phyloP scores from a whole-genome alignment of 2,797 vertebrate species.

The Eremophila alpestris region DNA sequence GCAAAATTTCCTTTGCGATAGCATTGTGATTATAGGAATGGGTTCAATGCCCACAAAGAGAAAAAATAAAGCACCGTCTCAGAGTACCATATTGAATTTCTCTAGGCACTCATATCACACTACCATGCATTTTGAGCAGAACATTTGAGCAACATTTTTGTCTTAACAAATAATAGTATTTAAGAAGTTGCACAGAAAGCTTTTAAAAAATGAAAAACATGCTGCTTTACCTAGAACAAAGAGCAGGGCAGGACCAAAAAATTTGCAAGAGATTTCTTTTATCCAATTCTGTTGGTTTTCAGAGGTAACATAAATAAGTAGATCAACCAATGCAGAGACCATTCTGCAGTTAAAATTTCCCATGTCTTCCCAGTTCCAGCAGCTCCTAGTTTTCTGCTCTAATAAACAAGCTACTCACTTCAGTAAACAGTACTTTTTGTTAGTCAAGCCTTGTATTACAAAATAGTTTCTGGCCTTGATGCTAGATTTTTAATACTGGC shows the following conservation, averaged over 20 bases:
- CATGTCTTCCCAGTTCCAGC: not conserved
- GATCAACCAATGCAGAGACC: not conserved
- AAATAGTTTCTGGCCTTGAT: not conserved
- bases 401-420: not conserved
- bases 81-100: not conserved
- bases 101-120: not conserved
- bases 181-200: not conserved
- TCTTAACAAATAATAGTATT: not conserved
- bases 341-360: not conserved
- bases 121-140: not conserved
- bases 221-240: not conserved
- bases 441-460: not conserved
- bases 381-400: conserved; percentile 9
- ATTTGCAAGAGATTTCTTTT: not conserved
- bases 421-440: not conserved
- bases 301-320: not conserved
- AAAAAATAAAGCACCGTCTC: not conserved
- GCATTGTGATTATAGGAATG: not conserved
- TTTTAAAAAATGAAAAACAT: not conserved
- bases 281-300: not conserved
- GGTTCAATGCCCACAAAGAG: not conserved
- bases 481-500: not conserved
- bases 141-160: not conserved
- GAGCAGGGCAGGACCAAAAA: not conserved
- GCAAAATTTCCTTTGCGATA: not conserved